Percentiles rank a stretch among this genome's conserved stretches.
phyloP scores from a whole-genome alignment of 37 sponge, comb jelly and placozoan species.

The Crambe crambe region DNA sequence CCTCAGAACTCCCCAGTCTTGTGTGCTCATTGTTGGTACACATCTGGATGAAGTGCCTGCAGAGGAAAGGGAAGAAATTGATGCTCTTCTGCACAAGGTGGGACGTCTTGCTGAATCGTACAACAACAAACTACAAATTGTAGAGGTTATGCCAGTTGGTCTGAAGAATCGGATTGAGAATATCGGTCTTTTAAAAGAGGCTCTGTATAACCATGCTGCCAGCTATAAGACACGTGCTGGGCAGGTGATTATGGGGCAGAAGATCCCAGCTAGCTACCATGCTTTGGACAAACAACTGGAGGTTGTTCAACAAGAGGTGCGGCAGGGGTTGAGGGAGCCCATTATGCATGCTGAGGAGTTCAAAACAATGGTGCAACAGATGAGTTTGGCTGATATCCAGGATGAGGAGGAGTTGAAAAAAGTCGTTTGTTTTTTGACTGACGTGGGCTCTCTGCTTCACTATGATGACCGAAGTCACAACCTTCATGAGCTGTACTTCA shows the following conservation, averaged over 20 bases:
- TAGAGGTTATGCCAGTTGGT: constrained; percentile 35
- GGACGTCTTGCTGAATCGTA: constrained; percentile 26
- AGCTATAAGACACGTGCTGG: constrained; percentile 35
- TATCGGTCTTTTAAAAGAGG: constrained; percentile 53
- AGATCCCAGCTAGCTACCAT: constrained; percentile 67
- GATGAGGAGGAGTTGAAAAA: constrained; percentile 62
- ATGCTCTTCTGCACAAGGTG: constrained; percentile 27
- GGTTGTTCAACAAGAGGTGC: constrained; percentile 24
- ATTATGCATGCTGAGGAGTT: constrained; percentile 65
- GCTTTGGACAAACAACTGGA: constrained; percentile 40
- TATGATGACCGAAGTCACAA: constrained; percentile 68
- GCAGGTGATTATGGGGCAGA: constrained; percentile 56
- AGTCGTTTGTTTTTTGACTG: constrained; percentile 67
- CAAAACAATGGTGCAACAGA: constrained; percentile 41
- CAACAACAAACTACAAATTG: constrained; percentile 27
- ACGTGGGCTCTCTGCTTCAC: constrained; percentile 76
- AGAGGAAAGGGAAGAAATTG: constrained; percentile 25
- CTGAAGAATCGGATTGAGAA: constrained; percentile 38
- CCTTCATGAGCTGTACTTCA: constrained; percentile 69
- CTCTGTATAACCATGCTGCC: constrained; percentile 56
- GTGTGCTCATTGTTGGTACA: constrained; percentile 77
- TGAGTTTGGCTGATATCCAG: constrained; percentile 48
- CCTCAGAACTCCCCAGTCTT: constrained; percentile 60
- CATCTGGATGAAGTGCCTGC: constrained; percentile 63
- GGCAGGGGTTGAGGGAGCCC: constrained; percentile 17